Evolutionary conservation across 2,797 vertebrate species (phyloP).

Genomic region (Lates japonicus): DNA sequence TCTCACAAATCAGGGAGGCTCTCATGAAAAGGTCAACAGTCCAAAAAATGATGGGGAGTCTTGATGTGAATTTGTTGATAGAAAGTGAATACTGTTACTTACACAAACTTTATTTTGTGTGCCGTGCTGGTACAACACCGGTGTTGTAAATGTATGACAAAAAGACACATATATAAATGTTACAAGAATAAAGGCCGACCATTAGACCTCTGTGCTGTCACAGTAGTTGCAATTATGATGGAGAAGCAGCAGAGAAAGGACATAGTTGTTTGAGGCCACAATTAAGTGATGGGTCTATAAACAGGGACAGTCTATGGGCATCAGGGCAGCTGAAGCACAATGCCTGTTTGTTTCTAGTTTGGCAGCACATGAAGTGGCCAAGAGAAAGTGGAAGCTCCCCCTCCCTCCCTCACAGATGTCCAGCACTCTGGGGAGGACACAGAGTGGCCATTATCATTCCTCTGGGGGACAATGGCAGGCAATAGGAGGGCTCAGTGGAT

Average conservation of each 20-base stretch:
- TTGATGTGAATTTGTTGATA: neutral
- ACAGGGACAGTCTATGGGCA: slow-evolving; percentile 66
- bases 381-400: slow-evolving; percentile 70
- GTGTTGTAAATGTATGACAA: neutral
- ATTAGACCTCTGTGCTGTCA: slow-evolving; percentile 7
- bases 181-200: slow-evolving; percentile 11
- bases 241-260: slow-evolving; percentile 50
- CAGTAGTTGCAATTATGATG: slow-evolving; percentile 41
- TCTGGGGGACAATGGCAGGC: slow-evolving; percentile 64
- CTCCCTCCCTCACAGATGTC: slow-evolving; percentile 61
- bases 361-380: slow-evolving; percentile 75
- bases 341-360: slow-evolving; percentile 79
- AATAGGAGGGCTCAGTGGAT: slow-evolving; percentile 52
- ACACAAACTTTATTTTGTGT: neutral
- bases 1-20: neutral
- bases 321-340: slow-evolving; percentile 74
- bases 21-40: slow-evolving; percentile 22
- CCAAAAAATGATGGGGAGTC: neutral
- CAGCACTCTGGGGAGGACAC: slow-evolving; percentile 57
- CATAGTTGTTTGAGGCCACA: slow-evolving; percentile 69
- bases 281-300: slow-evolving; percentile 81
- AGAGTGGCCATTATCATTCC: slow-evolving; percentile 73
- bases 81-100: neutral
- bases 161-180: neutral
- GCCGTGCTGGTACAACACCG: neutral